Percentiles rank a stretch among this genome's conserved stretches.
These are phyloP conservation scores for Muscicapa comitata DNA, from an alignment of 2,797 vertebrate species.

Conservation along the genomic window DNA sequence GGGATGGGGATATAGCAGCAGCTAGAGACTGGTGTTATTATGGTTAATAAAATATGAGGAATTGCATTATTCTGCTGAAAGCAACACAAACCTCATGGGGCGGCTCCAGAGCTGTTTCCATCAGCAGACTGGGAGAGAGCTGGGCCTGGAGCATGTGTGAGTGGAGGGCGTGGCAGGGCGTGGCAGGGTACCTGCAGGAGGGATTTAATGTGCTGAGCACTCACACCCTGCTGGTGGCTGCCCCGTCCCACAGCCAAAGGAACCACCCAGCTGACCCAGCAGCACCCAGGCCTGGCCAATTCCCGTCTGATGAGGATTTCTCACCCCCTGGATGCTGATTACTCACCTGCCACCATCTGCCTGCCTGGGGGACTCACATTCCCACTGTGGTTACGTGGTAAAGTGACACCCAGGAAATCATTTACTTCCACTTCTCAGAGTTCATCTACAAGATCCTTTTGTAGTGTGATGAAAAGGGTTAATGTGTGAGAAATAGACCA, in stretches of 20 bases:
- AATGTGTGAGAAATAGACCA: neutral
- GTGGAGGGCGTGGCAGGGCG: too few species aligned
- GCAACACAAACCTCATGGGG: neutral
- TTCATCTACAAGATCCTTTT: accelerated
- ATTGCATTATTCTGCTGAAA: constrained; percentile 64
- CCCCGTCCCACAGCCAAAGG: accelerated
- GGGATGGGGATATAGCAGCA: constrained; percentile 60
- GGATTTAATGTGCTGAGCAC: neutral
- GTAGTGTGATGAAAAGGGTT: neutral
- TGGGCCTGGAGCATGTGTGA: neutral
- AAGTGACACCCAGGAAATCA: accelerated
- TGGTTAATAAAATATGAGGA: constrained; percentile 73
- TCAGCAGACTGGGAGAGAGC: neutral
- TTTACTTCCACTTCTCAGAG: neutral
- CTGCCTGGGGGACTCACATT: neutral
- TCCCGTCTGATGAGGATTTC: accelerated
- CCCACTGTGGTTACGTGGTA: neutral
- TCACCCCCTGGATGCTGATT: neutral
- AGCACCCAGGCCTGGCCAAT: accelerated
- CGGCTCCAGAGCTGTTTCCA: constrained; percentile 41
- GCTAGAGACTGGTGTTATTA: constrained; percentile 69
- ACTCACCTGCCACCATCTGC: neutral
- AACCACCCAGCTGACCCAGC: neutral
- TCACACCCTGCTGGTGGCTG: accelerated
- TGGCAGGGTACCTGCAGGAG: too few species aligned